Conservation (phyloP, 2,888 invertebrate species). For the Encarsia formosa region DNA sequence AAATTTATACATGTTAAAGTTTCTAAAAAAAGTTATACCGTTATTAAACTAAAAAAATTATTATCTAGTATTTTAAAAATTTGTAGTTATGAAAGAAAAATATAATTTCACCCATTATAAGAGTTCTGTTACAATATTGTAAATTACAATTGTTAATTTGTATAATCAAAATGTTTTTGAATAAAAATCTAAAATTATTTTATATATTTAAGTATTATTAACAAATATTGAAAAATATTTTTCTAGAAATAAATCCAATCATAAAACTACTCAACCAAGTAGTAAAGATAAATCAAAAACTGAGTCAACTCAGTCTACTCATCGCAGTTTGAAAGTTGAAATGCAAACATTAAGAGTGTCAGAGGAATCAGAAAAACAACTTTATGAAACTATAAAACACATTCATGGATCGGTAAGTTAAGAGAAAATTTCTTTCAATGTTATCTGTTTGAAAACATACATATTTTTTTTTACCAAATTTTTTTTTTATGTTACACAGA, state of each 20-base stretch:
- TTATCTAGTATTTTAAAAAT: too few relatives aligned
- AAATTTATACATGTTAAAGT: background rate
- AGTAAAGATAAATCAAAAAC: conserved; percentile 13
- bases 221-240: conserved; percentile 13
- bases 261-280: conserved; percentile 13
- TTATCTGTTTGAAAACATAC: background rate
- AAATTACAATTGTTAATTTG: background rate
- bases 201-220: conserved; percentile 5
- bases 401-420: conserved; percentile 71
- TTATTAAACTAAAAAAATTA: too few relatives aligned
- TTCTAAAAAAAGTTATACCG: background rate
- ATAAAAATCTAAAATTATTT: background rate
- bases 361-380: conserved; percentile 66
- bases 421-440: background rate
- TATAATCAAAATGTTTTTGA: background rate
- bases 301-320: conserved; percentile 39
- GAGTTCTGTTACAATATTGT: too few relatives aligned
- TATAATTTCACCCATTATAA: background rate
- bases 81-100: background rate
- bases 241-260: conserved; percentile 2
- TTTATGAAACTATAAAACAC: conserved; percentile 69
- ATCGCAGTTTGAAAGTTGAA: conserved; percentile 59
- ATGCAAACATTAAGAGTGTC: conserved; percentile 68
- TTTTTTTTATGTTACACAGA: conserved; percentile 40
- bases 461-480: conserved; percentile 1